Evolutionary conservation across 2,888 invertebrate species (phyloP), one percentile per base, ranked within the genome.

Genomic region (Dolichomitus sp.): DNA sequence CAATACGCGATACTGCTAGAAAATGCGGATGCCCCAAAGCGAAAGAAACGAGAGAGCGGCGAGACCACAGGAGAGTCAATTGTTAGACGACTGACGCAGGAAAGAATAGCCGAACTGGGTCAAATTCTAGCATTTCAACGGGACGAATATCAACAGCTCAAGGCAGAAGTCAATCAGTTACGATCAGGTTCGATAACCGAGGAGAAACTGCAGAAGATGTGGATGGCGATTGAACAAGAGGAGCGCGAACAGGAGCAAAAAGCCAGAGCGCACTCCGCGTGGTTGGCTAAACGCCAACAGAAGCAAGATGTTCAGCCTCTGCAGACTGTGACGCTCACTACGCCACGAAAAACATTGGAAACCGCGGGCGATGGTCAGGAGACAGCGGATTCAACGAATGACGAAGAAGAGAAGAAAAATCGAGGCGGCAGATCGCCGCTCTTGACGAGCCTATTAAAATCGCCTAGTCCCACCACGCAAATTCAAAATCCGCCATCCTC

Each of bases 1-100:
- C 99, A 99, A 90, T 99, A 98, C 93, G 97, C 97, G 14, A 96
- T 96, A 23, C 93, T 98, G 7, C 93, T 98, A 19, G 98, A 97
- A 90, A 96, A 97, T 93, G 96, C 97, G 12, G 98, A 97, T 92
- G 97, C 96, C 7, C 98, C 98, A 0, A 98, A 97, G 94, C 95
- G 98, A 0, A 98, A 98, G 90, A 98, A 97, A 92, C 95, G 96
- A 23, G 96, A 95, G 88, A 95, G 95, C 0, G 95, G 95, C 74
- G 96, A 96, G 91, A 97, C 97, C 0, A 97, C 97, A 0, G 96
- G 96, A 2, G 97, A 98, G 92, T 96, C 96, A 80, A 97, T 99
- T 83, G 95, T 98, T 1, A 95, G 96, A 66, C 95, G 96, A 73
- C 94, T 98, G 33, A 97, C 96, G 0, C 96, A 96, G 88, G 98